Percentiles rank a stretch among this genome's conserved stretches.
phyloP scores from a whole-genome alignment of 1,140 invertebrate genomes.

The Drosophila varians region DNA sequence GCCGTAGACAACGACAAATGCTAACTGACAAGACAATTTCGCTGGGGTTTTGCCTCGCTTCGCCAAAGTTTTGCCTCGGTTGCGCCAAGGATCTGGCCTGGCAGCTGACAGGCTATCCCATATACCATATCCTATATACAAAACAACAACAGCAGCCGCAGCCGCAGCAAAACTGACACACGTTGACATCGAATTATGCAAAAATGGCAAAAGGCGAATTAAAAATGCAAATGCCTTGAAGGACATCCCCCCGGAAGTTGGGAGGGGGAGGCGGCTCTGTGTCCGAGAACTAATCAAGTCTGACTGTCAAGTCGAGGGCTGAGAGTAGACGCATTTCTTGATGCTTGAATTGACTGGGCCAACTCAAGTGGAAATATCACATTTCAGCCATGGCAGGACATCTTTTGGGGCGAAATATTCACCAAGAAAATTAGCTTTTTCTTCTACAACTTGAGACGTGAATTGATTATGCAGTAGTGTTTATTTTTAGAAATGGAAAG shows the following conservation, averaged over 20 bases:
- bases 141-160: slow-evolving; percentile 35
- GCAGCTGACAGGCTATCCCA: slow-evolving; percentile 54
- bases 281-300: slow-evolving; percentile 61
- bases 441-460: slow-evolving; percentile 5
- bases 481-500: no score
- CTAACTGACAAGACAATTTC: slow-evolving; percentile 81
- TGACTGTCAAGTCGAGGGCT: slow-evolving; percentile 29
- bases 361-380: slow-evolving; percentile 50
- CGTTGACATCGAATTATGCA: slow-evolving; percentile 75
- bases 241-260: slow-evolving; percentile 19
- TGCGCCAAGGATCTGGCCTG: slow-evolving; percentile 17
- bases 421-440: slow-evolving; percentile 22
- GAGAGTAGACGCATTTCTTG: slow-evolving; percentile 38
- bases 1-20: slow-evolving; percentile 70
- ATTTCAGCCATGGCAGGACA: slow-evolving; percentile 4
- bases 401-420: slow-evolving; percentile 8
- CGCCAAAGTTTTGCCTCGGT: slow-evolving; percentile 41
- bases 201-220: slow-evolving; percentile 74
- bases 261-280: not conserved
- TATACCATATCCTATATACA: not conserved
- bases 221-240: slow-evolving; percentile 73
- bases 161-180: slow-evolving; percentile 62
- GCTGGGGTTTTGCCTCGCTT: slow-evolving; percentile 32
- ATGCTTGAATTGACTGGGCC: slow-evolving; percentile 45
- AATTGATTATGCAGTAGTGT: slow-evolving; percentile 24